Base-by-base conservation (phyloP, 2,797 vertebrate genomes). In the Peromyscus attwateri region DNA sequence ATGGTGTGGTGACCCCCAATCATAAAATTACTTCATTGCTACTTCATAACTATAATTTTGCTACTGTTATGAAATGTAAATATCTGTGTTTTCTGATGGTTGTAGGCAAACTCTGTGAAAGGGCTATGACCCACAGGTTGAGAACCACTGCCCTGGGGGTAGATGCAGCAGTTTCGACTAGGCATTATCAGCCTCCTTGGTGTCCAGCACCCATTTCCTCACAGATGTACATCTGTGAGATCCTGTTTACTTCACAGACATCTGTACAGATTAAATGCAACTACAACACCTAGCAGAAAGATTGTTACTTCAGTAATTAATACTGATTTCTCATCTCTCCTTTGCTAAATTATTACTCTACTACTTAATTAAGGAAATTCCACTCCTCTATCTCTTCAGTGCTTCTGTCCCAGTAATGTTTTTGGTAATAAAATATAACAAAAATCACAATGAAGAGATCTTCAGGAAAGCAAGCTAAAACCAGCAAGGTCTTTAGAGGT, bases 391-490 rank as follows among this genome's bases (percentile, higher is more conserved):
- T 73, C 49, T 80, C 92, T 64, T 84, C 62, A 94, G 94, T 90
- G n/a, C 17, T 96, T 92, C 68, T 75, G 85, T 71, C 17, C 21
- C 40, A 92, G 16, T 79, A 77, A 87, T 83, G n/a, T 79, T 82
- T 76, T 90, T 93, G 29, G n/a, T 73, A 84, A 68, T 75, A 79
- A 93, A 70, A 89, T 60, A 62, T 4, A 89, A 57, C 83, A 80
- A 92, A 57, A 96, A 57, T 88, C 3, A 93, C 83, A 96, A 95
- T 52, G 6, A 97, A 76, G 8, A 0, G 13, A 62, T 90, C 92
- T 96, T 87, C 79, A 79, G 76, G 37, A 96, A 94, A 95, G 40
- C 29, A 11, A 27, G 14, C 43, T 92, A 94, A 94, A 92, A 83
- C 71, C 81, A 95, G 4, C 8, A 82, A 55, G 64, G 7, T n/a